Conservation (phyloP, 1,140 invertebrate genomes). For the Caenorhabditis elegans region DNA sequence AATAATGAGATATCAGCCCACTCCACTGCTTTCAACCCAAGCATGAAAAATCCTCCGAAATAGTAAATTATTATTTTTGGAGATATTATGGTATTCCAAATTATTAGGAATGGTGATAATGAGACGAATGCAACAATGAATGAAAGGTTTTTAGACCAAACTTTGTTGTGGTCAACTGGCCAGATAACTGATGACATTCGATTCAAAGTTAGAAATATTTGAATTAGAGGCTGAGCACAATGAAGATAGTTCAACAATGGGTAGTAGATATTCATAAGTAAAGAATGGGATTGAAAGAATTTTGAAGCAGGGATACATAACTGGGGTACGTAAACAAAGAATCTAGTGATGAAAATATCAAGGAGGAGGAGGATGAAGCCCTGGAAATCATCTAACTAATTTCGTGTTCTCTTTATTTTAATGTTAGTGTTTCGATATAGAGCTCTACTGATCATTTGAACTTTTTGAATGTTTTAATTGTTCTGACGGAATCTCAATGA, state of each 20-base stretch:
- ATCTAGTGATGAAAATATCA: not conserved
- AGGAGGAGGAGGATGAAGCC: not conserved
- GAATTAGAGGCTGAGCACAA: not conserved
- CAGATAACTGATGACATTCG: not conserved
- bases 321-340: not conserved
- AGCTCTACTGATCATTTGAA: too few species aligned
- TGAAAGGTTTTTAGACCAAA: not conserved
- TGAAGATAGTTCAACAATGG: slow-evolving; percentile 9
- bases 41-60: slow-evolving; percentile 11
- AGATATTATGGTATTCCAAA: not conserved
- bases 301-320: not conserved
- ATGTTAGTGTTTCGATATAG: too few species aligned
- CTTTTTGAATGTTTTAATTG: too few species aligned
- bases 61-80: not conserved
- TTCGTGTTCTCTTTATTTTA: too few species aligned
- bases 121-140: not conserved
- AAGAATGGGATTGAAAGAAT: not conserved
- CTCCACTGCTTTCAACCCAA: not conserved
- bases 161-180: slow-evolving; percentile 1
- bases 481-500: too few species aligned
- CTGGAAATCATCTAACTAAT: not conserved
- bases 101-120: not conserved
- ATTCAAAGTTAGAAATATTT: not conserved
- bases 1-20: slow-evolving; percentile 1
- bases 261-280: not conserved